Conservation (phyloP, 2,113 vertebrate species). For the Agelaius phoeniceus region DNA sequence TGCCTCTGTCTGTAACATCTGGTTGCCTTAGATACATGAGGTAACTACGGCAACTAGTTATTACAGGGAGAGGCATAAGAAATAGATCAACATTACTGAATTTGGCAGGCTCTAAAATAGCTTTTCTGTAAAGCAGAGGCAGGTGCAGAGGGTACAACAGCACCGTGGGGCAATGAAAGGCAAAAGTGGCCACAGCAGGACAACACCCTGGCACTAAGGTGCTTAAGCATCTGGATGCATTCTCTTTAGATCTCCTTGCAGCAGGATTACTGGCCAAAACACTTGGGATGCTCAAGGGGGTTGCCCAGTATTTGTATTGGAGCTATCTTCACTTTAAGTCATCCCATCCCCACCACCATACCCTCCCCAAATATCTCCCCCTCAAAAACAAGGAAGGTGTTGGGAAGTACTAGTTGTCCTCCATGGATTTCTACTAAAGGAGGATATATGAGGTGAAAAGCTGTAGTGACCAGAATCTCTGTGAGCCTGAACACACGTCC, state of each 20-base stretch:
- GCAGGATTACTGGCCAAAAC: background rate
- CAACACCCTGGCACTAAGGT: background rate
- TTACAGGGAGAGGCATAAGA: conserved; percentile 15
- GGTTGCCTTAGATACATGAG: conserved; percentile 66
- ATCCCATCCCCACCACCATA: background rate
- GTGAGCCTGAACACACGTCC: background rate
- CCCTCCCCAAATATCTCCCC: background rate
- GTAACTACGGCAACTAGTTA: conserved; percentile 66
- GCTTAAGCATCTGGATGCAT: no score
- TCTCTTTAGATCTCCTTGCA: background rate
- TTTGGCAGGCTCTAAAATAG: conserved; percentile 26
- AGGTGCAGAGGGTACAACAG: background rate
- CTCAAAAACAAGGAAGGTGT: background rate
- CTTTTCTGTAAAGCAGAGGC: background rate
- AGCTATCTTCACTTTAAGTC: background rate
- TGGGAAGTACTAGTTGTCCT: background rate
- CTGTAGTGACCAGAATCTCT: background rate
- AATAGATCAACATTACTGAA: conserved; percentile 28
- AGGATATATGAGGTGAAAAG: background rate
- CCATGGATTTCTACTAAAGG: background rate
- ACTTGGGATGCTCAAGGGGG: background rate
- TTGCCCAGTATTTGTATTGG: background rate
- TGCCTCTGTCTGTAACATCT: conserved; percentile 38
- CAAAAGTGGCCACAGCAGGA: background rate
- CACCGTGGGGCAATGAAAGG: rapidly evolving